A percentile compares a stretch with the other conserved stretches of the same genome.
phyloP scores from a whole-genome alignment of 2,888 invertebrate species.

The Rhabditoides inermis region DNA sequence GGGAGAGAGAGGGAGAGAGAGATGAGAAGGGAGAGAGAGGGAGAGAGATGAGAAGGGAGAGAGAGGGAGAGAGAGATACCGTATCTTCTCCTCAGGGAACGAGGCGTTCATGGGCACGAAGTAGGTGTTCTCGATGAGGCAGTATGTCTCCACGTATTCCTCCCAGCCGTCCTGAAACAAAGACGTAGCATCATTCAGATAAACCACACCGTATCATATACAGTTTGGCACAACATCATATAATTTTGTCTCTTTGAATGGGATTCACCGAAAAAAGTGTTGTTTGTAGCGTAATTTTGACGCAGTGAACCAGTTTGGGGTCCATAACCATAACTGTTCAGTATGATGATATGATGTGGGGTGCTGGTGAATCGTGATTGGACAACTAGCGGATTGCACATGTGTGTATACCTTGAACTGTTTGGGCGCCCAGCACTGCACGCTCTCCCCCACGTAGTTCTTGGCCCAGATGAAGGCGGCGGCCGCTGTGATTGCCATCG shows the following conservation, averaged over 20 bases:
- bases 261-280: background rate
- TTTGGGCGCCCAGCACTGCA: constrained; percentile 54
- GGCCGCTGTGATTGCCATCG: constrained; percentile 11
- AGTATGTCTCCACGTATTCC: constrained; percentile 57
- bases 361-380: too few relatives aligned
- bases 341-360: too few relatives aligned
- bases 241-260: background rate
- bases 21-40: too few relatives aligned
- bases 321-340: too few relatives aligned
- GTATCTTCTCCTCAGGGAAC: too few relatives aligned
- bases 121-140: constrained; percentile 57
- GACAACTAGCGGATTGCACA: background rate
- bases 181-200: background rate
- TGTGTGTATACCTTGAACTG: constrained; percentile 31
- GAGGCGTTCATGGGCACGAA: constrained; percentile 31
- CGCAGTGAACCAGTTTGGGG: too few relatives aligned
- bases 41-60: too few relatives aligned
- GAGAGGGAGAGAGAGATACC: too few relatives aligned
- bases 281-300: too few relatives aligned
- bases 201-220: background rate
- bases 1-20: too few relatives aligned
- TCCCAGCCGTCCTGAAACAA: constrained; percentile 53
- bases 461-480: constrained; percentile 22
- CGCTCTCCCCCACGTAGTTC: constrained; percentile 56
- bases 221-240: background rate